A percentile compares a stretch with the other conserved stretches of the same genome.
phyloP scores from a whole-genome alignment of 2,113 vertebrate species.

The Aviceda subcristata region DNA sequence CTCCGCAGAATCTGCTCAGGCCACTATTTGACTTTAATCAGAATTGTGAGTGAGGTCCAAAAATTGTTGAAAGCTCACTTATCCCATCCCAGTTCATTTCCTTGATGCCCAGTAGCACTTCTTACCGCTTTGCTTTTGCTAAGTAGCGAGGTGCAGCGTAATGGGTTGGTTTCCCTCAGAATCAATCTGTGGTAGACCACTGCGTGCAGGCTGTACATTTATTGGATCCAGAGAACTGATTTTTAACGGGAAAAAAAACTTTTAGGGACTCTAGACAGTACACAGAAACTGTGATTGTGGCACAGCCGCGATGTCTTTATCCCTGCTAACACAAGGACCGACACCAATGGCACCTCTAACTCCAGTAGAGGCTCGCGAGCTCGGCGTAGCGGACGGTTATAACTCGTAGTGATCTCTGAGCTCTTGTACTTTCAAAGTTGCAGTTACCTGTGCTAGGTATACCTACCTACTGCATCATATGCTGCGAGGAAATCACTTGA shows the following conservation, averaged over 20 bases:
- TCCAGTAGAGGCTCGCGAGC: accelerated
- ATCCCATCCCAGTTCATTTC: conserved; percentile 16
- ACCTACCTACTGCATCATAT: not conserved
- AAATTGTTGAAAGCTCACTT: conserved; percentile 27
- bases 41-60: not conserved
- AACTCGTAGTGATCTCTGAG: not conserved
- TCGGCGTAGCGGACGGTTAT: not conserved
- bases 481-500: not conserved
- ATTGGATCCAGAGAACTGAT: not conserved
- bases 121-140: not conserved
- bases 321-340: not conserved
- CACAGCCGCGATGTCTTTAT: not conserved
- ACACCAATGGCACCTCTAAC: not conserved
- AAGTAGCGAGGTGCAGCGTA: not conserved
- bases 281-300: not conserved
- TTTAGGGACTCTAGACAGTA: not conserved
- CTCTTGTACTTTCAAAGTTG: not conserved
- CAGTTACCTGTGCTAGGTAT: not conserved
- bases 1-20: not conserved
- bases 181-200: conserved; percentile 9
- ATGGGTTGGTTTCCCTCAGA: not conserved
- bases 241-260: not conserved
- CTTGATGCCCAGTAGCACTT: conserved; percentile 15
- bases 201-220: not conserved
- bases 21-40: conserved; percentile 44